Conservation (phyloP, 2,113 vertebrate species). For the Erythrocercus mccallii region DNA sequence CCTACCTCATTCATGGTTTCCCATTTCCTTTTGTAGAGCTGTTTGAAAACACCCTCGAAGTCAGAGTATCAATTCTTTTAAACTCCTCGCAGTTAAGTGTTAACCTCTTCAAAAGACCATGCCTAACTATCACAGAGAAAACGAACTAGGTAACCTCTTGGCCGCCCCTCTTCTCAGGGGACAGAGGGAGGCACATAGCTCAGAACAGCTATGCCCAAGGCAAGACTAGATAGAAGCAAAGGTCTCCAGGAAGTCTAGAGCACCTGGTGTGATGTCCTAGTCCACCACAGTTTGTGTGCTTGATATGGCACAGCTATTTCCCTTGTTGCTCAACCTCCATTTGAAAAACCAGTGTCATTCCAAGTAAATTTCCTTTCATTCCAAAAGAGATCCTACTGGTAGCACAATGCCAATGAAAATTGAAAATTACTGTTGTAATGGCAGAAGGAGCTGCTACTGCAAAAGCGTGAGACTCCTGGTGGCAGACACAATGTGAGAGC, state of each 20-base stretch:
- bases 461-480: neutral
- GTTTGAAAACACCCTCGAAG: neutral
- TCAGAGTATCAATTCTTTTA: rapidly evolving
- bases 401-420: neutral
- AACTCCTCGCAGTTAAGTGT: neutral
- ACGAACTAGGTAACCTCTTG: neutral
- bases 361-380: neutral
- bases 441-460: neutral
- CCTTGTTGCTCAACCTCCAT: neutral
- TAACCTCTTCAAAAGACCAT: neutral
- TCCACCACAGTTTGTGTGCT: neutral
- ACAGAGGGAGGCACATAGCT: neutral
- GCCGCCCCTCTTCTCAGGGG: neutral
- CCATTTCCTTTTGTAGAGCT: neutral
- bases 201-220: neutral
- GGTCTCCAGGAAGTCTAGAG: neutral
- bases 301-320: neutral
- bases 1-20: neutral
- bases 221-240: neutral
- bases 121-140: neutral
- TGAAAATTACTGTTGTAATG: neutral
- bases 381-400: neutral
- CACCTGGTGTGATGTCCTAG: rapidly evolving
- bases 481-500: neutral
- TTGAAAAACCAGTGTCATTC: neutral